These are phyloP conservation scores for Hemibagrus guttatus DNA, from an alignment of 2,797 vertebrate genomes.

Conservation along the genomic window DNA sequence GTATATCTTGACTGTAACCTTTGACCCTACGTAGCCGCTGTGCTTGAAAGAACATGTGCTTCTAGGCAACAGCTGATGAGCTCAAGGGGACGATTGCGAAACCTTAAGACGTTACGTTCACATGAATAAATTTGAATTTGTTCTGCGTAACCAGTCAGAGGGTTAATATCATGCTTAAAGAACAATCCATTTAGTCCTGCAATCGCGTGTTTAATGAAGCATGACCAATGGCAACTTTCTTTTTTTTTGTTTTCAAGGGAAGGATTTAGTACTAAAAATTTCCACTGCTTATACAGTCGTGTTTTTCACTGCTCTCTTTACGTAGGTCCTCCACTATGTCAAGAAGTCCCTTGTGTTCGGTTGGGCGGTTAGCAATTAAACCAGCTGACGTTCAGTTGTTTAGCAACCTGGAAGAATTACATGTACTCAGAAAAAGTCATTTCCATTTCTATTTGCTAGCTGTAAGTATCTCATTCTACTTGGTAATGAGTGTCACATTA, in stretches of 20 bases:
- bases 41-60: not conserved
- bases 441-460: not conserved
- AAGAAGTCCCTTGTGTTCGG: constrained; percentile 1
- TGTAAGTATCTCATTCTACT: not conserved
- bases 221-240: not conserved
- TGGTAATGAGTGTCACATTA: not conserved
- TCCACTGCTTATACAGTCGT: not conserved
- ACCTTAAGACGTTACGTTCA: not conserved
- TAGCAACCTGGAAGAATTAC: constrained; percentile 25
- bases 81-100: not conserved
- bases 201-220: not conserved
- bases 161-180: not conserved
- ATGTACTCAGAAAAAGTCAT: not conserved
- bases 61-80: constrained; percentile 3
- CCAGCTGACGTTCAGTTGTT: constrained; percentile 20
- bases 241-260: not conserved
- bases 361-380: constrained; percentile 1
- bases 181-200: not conserved
- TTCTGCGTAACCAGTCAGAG: not conserved
- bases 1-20: constrained; percentile 8
- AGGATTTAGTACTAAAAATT: not conserved
- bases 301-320: not conserved
- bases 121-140: not conserved
- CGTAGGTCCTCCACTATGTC: not conserved
- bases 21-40: not conserved